Conservation (phyloP, 1,140 invertebrate species). For the Drosophila subobscura region DNA sequence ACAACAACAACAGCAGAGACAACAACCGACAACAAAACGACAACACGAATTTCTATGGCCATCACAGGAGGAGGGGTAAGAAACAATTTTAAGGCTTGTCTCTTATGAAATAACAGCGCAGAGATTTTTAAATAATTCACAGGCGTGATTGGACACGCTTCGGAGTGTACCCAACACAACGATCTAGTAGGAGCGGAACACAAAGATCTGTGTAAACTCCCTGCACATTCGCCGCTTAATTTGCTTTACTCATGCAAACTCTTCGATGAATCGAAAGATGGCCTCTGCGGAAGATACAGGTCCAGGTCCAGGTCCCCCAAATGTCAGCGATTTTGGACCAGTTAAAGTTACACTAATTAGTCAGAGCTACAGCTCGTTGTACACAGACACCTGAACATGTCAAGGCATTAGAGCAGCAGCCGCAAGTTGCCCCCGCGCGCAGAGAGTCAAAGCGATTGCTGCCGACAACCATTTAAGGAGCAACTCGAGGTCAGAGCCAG, state of each 20-base stretch:
- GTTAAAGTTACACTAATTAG: conserved; percentile 68
- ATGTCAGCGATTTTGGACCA: conserved; percentile 56
- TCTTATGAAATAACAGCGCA: conserved; percentile 55
- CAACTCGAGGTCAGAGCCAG: conserved; percentile 46
- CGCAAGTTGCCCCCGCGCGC: conserved; percentile 4
- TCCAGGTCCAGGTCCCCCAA: conserved; percentile 15
- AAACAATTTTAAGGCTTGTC: conserved; percentile 65
- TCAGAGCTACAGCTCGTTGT: conserved; percentile 27
- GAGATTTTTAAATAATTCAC: conserved; percentile 64
- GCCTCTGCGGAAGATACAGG: conserved; percentile 5
- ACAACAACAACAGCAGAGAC: background rate
- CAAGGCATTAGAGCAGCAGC: conserved; percentile 61
- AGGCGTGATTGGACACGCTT: conserved; percentile 64
- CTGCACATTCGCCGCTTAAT: conserved; percentile 25
- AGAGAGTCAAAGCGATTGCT: conserved; percentile 53
- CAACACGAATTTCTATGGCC: conserved; percentile 61
- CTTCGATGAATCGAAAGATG: conserved; percentile 34
- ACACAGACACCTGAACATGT: conserved; percentile 73
- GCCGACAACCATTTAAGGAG: conserved; percentile 65
- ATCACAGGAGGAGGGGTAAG: conserved; percentile 24
- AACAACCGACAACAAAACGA: conserved; percentile 19
- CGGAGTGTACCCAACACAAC: conserved; percentile 14
- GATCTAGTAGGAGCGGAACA: conserved; percentile 10
- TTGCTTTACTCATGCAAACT: conserved; percentile 39
- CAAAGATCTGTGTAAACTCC: too few relatives aligned